Conservation (phyloP, 2,888 invertebrate genomes). For the Chrysolina haemoptera region DNA sequence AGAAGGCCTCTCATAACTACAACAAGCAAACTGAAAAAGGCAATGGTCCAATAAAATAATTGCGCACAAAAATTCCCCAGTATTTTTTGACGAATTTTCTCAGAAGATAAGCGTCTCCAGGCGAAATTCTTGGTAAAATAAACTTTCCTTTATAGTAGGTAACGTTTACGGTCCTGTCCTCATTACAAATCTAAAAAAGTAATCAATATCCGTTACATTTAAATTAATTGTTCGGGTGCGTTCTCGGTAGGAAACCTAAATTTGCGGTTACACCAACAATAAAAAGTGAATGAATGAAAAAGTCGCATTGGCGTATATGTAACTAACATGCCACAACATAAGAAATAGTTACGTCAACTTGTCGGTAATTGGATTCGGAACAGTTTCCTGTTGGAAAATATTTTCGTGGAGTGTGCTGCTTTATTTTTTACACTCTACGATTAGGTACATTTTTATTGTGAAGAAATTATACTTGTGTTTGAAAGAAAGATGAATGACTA, state of each 20-base stretch:
- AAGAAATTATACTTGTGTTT: no score
- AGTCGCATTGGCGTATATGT: not conserved
- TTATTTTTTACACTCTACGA: not conserved
- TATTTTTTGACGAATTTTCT: no score
- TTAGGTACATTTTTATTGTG: no score
- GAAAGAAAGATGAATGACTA: no score
- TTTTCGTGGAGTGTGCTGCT: not conserved
- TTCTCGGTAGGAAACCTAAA: not conserved
- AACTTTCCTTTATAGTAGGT: no score
- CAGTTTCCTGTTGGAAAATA: not conserved
- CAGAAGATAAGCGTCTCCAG: no score
- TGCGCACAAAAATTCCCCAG: no score
- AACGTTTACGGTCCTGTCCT: not conserved
- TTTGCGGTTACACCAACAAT: not conserved
- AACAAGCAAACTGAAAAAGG: no score
- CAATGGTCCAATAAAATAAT: no score
- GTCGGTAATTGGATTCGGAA: conserved; percentile 2
- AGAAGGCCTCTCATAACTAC: no score
- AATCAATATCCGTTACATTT: not conserved
- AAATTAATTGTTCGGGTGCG: not conserved
- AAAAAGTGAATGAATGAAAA: not conserved
- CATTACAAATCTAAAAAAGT: not conserved
- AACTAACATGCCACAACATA: not conserved
- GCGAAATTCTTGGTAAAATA: no score
- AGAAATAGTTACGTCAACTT: not conserved